phyloP scores from a whole-genome alignment of 2,113 vertebrate genomes.

The Ameiurus melas region DNA sequence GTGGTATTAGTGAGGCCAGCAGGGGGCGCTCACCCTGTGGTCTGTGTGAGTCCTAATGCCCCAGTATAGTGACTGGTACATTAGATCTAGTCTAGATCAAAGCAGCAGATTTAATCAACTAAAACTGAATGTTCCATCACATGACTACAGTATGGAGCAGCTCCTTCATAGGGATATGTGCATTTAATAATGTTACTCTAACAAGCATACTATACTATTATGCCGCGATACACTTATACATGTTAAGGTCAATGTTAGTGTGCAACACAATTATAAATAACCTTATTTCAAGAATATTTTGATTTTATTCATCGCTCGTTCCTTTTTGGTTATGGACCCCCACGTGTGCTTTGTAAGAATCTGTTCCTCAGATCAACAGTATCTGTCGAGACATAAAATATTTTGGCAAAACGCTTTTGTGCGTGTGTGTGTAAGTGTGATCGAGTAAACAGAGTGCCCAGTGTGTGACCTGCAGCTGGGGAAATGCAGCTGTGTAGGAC shows the following conservation, averaged over 20 bases:
- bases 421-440: neutral
- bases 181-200: neutral
- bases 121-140: neutral
- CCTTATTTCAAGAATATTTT: neutral
- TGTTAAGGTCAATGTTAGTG: neutral
- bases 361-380: neutral
- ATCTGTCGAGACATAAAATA: neutral
- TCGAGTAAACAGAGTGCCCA: neutral
- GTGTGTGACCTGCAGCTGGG: constrained; percentile 82
- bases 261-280: neutral
- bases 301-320: neutral
- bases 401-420: neutral
- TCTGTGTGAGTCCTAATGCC: no score
- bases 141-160: neutral
- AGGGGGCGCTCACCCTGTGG: no score
- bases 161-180: no score
- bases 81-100: no score
- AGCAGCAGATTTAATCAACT: neutral
- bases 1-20: no score
- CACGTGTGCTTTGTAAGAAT: neutral
- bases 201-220: neutral
- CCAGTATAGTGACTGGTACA: no score
- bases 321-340: neutral
- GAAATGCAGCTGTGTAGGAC: constrained; percentile 91
- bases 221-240: neutral